Base-by-base conservation (phyloP, 2,113 vertebrate genomes). In the Polypterus senegalus region DNA sequence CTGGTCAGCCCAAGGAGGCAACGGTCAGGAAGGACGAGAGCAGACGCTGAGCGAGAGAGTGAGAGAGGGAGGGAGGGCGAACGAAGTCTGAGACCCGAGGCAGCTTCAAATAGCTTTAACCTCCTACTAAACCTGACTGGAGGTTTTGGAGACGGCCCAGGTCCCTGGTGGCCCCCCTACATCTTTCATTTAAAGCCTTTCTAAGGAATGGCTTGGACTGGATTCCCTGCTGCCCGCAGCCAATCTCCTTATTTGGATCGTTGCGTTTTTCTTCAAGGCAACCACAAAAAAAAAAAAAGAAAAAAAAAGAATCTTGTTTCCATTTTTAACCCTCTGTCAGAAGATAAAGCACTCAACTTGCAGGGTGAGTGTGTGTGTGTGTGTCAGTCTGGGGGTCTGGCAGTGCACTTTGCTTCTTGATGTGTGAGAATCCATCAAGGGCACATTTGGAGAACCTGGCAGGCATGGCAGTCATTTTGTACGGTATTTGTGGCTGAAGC, bases 181-280 rank as follows among this genome's bases (percentile, higher is more conserved):
- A 77, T 72, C 68, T 81, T 73, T 77, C 75, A 71, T 66, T 76
- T 72, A 62, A 70, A 71, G 69, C 68, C 74, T 83, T 75, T 74
- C 74, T 73, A 67, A 82, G 69, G 73, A 79, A 77, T 73, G 72
- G 75, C 76, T 79, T 78, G 86, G 77, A 81, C 79, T 69, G 75
- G 65, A 58, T 74, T 74, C 76, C 66, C 71, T 63, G 57, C 67
- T 65, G 62, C 61, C 63, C 59, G 57, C 65, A 71, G 70, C 66
- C 72, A 65, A 63, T 79, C 62, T 78, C 91, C 89, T 89, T 94
- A 89, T 96, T 93, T 92, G 91, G 90, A 68, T 76, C 77, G 81
- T 76, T 70, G 78, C 69, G 75, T 82, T 83, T 27, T 81, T 80
- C 76, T 85, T 77, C 70, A 79, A 78, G 58, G 46, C 43, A 46